Conservation (phyloP, 1,140 invertebrate genomes). For the Diuraphis noxia region DNA sequence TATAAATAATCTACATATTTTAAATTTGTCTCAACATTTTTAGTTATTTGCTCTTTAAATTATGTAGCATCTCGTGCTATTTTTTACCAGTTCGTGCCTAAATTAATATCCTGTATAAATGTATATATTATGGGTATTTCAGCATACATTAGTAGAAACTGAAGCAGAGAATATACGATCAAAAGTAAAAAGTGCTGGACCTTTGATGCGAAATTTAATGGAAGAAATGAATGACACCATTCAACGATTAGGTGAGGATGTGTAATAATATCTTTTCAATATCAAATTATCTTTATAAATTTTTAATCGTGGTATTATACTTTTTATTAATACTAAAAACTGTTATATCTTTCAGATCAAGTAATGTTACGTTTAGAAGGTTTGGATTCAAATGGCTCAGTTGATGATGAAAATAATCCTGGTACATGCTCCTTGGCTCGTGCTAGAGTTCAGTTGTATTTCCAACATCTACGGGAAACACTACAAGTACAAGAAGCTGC, state of each 20-base stretch:
- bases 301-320: not conserved
- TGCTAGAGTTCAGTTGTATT: slow-evolving; percentile 64
- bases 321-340: not conserved
- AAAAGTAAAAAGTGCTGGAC: slow-evolving; percentile 63
- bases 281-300: not conserved
- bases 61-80: too few relatives aligned
- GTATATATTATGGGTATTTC: slow-evolving; percentile 55
- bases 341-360: slow-evolving; percentile 59
- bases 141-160: slow-evolving; percentile 66
- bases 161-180: slow-evolving; percentile 66
- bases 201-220: slow-evolving; percentile 66
- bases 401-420: slow-evolving; percentile 49
- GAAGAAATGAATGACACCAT: slow-evolving; percentile 67
- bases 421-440: slow-evolving; percentile 63
- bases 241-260: slow-evolving; percentile 62
- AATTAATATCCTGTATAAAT: not conserved
- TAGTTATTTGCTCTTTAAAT: too few relatives aligned
- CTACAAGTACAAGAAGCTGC: slow-evolving; percentile 66
- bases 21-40: too few relatives aligned
- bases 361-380: slow-evolving; percentile 62
- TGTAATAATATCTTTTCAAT: slow-evolving; percentile 45
- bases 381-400: slow-evolving; percentile 59
- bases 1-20: too few relatives aligned
- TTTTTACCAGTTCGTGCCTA: too few relatives aligned
- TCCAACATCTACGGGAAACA: slow-evolving; percentile 64